phyloP scores from a whole-genome alignment of 2,797 vertebrate genomes.

The Coregonus ussuriensis region DNA sequence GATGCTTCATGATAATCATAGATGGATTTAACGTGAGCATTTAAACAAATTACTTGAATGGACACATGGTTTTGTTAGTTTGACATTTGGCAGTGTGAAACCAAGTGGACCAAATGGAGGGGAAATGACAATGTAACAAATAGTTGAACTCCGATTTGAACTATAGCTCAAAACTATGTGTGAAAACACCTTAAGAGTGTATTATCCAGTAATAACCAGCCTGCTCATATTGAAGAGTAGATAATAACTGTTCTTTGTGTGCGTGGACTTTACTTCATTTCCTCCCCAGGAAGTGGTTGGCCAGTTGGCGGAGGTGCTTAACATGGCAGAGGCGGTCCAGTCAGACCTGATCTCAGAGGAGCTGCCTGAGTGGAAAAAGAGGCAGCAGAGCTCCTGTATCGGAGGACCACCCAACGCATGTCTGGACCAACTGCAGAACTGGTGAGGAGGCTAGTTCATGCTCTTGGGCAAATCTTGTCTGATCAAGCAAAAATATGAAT shows the following conservation, averaged over 20 bases:
- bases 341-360: slow-evolving; percentile 78
- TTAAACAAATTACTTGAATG: too few species aligned
- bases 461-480: not conserved
- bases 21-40: too few species aligned
- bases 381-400: slow-evolving; percentile 86
- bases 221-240: slow-evolving; percentile 63
- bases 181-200: too few species aligned
- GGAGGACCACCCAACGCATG: slow-evolving; percentile 85
- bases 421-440: slow-evolving; percentile 84
- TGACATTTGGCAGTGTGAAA: too few species aligned
- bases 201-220: too few species aligned
- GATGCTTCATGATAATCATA: too few species aligned
- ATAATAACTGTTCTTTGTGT: not conserved
- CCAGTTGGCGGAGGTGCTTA: not conserved
- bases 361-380: slow-evolving; percentile 84
- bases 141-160: too few species aligned
- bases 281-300: not conserved
- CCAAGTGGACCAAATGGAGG: too few species aligned
- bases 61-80: too few species aligned
- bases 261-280: not conserved
- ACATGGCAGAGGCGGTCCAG: slow-evolving; percentile 46
- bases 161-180: too few species aligned
- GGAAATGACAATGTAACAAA: too few species aligned
- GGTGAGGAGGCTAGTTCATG: slow-evolving; percentile 66
- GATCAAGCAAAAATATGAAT: too few species aligned